Percentiles rank a stretch among this genome's conserved stretches.
Conservation (phyloP, 2,113 vertebrate genomes). For the Atrichornis clamosus region DNA sequence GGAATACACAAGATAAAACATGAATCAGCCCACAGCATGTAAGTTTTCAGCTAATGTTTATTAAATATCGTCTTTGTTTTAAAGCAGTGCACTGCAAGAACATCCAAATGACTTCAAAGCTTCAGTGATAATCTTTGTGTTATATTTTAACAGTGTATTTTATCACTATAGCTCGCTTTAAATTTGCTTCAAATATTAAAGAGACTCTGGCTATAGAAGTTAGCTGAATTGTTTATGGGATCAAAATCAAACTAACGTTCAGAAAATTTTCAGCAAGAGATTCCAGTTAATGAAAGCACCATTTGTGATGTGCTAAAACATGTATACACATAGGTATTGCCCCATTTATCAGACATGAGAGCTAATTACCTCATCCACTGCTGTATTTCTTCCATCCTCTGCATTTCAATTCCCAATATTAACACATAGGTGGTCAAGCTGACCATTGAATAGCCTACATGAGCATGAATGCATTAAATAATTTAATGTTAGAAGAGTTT, state of each 20-base stretch:
- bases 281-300: constrained; percentile 88
- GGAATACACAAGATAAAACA: neutral
- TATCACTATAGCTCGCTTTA: constrained; percentile 60
- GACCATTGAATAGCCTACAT: constrained; percentile 90
- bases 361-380: constrained; percentile 95
- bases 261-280: constrained; percentile 82
- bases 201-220: constrained; percentile 54
- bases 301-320: constrained; percentile 89
- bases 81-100: constrained; percentile 41
- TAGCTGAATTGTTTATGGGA: constrained; percentile 72
- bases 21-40: neutral
- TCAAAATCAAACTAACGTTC: constrained; percentile 79
- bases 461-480: constrained; percentile 99
- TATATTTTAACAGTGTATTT: constrained; percentile 67
- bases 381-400: constrained; percentile 89
- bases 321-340: constrained; percentile 96
- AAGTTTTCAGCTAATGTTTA: constrained; percentile 17
- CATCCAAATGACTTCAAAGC: constrained; percentile 44
- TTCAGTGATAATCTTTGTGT: constrained; percentile 63
- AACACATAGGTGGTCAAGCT: constrained; percentile 92
- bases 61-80: constrained; percentile 26
- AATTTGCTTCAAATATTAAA: constrained; percentile 73
- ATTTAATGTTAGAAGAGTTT: constrained; percentile 93
- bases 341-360: constrained; percentile 97
- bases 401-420: constrained; percentile 95